Conservation (phyloP, 2,888 invertebrate genomes). For the Carabus problematicus region DNA sequence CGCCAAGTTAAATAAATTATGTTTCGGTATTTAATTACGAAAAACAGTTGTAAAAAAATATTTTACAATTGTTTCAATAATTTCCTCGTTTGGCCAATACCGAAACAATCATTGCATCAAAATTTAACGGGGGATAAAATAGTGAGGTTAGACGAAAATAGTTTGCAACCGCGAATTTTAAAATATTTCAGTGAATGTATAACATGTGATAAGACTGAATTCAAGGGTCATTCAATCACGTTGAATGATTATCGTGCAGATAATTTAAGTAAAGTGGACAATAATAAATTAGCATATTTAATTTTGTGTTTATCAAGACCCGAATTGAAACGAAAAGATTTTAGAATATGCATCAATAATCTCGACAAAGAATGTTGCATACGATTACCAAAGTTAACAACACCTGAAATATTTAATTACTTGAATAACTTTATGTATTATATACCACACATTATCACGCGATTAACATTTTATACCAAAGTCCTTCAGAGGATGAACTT, state of each 20-base stretch:
- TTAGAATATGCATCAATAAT: constrained; percentile 48
- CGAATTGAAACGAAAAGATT: constrained; percentile 41
- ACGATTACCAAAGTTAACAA: constrained; percentile 48
- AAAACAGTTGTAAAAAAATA: constrained; percentile 27
- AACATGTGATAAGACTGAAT: constrained; percentile 14
- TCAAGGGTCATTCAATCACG: constrained; percentile 11
- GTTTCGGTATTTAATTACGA: constrained; percentile 27
- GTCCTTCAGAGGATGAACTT: constrained; percentile 50
- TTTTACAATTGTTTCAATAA: constrained; percentile 26
- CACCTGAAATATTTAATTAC: constrained; percentile 50
- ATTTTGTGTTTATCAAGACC: constrained; percentile 19
- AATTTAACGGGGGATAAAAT: constrained; percentile 22
- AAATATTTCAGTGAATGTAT: constrained; percentile 36
- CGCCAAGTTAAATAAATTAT: constrained; percentile 4
- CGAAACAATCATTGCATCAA: constrained; percentile 16
- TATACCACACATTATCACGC: constrained; percentile 52
- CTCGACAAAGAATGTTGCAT: constrained; percentile 54
- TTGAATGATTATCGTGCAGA: constrained; percentile 7
- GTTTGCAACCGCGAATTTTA: constrained; percentile 42
- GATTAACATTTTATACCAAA: constrained; percentile 52
- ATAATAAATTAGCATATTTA: constrained; percentile 19
- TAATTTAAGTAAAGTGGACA: constrained; percentile 27
- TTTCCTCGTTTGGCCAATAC: constrained; percentile 18
- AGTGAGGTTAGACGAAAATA: constrained; percentile 32
- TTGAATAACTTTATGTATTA: constrained; percentile 52